phyloP scores from a whole-genome alignment of 2,797 vertebrate genomes.

The Tamandua tetradactyla region DNA sequence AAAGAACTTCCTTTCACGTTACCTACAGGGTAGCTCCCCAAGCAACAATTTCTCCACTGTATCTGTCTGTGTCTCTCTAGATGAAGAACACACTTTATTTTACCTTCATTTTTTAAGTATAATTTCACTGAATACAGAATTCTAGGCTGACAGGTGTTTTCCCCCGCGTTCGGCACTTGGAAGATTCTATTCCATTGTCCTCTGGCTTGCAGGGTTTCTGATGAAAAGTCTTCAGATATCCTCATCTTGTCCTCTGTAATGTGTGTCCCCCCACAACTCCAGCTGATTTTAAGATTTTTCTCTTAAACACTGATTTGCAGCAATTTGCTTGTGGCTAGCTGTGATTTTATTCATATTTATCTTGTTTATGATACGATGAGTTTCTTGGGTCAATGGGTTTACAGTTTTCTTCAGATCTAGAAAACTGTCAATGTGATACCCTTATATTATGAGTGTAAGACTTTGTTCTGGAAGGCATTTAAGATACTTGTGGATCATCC shows the following conservation, averaged over 20 bases:
- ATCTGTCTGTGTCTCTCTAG: neutral
- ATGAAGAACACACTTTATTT: neutral
- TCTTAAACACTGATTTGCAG: neutral
- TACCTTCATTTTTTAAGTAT: neutral
- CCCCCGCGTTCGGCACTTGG: neutral
- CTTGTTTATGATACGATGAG: neutral
- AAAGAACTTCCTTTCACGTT: neutral
- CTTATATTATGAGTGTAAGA: neutral
- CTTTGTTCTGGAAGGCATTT: neutral
- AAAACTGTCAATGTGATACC: neutral
- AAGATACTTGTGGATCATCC: neutral
- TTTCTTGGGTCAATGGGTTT: neutral
- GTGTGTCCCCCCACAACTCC: neutral
- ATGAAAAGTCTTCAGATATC: neutral
- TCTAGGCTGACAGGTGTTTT: neutral
- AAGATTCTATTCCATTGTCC: neutral
- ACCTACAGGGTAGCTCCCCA: neutral
- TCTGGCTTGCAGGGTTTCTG: neutral
- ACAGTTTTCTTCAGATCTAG: neutral
- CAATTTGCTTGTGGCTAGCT: neutral
- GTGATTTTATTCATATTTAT: constrained; percentile 4
- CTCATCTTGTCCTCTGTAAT: too few relatives aligned
- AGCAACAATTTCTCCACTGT: neutral
- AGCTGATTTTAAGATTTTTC: neutral
- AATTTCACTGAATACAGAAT: neutral